phyloP scores from a whole-genome alignment of 2,797 vertebrate genomes.

The Adelosebastes latens region DNA sequence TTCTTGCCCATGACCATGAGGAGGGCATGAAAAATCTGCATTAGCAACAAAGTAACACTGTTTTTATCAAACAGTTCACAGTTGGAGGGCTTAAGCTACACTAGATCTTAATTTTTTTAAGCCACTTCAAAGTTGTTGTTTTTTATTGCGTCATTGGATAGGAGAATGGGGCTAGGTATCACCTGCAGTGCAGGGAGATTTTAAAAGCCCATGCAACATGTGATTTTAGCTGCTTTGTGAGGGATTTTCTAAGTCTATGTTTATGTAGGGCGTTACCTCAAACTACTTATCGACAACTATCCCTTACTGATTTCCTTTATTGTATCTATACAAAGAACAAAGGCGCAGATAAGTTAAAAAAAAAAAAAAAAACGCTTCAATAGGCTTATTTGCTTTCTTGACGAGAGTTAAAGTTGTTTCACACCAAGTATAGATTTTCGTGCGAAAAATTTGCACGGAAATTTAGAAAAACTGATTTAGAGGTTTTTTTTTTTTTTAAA shows the following conservation, averaged over 20 bases:
- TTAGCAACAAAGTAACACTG: conserved; percentile 10
- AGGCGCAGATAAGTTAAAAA: background rate
- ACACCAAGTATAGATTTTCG: too few relatives aligned
- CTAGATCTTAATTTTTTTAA: background rate
- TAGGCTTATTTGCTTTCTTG: background rate
- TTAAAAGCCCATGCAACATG: background rate
- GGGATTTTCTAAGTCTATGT: background rate
- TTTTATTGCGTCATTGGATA: background rate
- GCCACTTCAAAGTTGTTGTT: background rate
- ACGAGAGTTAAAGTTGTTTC: background rate
- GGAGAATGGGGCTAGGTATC: background rate
- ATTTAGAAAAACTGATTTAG: too few relatives aligned
- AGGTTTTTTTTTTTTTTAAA: too few relatives aligned
- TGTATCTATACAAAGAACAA: background rate
- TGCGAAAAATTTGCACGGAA: too few relatives aligned
- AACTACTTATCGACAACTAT: background rate
- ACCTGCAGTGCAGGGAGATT: background rate
- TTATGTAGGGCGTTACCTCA: background rate
- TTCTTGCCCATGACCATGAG: background rate
- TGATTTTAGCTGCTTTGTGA: background rate
- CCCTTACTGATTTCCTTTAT: background rate
- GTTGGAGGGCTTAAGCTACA: background rate
- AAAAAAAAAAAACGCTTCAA: too few relatives aligned
- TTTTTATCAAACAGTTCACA: conserved; percentile 9
- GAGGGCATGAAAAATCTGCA: conserved; percentile 6